Evolutionary conservation across 2,113 vertebrate genomes (phyloP).

Genomic region (Mormyrus iriodes): DNA sequence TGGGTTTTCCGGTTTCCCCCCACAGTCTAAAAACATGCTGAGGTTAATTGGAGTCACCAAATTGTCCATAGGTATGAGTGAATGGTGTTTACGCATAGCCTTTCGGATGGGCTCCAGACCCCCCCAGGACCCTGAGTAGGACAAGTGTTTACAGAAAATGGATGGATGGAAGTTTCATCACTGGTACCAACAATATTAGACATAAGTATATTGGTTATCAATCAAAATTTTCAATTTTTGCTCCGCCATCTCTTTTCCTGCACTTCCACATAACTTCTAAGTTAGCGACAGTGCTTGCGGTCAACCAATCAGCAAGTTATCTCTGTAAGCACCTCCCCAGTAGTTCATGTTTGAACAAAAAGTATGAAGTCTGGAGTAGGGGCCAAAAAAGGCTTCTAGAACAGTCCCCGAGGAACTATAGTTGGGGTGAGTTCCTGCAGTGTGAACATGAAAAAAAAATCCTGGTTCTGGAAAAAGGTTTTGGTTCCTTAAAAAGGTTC

Average conservation of each 20-base stretch:
- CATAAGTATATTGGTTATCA: neutral
- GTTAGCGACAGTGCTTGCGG: neutral
- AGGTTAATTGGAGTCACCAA: neutral
- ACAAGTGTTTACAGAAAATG: too few species aligned
- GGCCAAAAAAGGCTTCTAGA: neutral
- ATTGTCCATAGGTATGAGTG: neutral
- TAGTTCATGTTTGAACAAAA: neutral
- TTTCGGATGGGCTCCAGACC: neutral
- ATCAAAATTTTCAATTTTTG: neutral
- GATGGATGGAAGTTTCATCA: too few species aligned
- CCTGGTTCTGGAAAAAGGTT: neutral
- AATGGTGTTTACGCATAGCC: neutral
- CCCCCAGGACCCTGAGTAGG: too few species aligned
- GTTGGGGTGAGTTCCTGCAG: neutral
- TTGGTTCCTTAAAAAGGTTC: neutral
- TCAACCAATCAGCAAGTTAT: neutral
- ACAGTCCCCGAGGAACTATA: neutral
- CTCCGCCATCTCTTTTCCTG: neutral
- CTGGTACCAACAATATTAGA: neutral
- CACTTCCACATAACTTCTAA: neutral
- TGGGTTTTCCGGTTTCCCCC: neutral
- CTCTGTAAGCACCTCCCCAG: neutral
- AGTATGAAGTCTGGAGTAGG: neutral
- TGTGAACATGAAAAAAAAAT: neutral
- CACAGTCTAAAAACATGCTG: neutral